phyloP scores from a whole-genome alignment of 2,113 vertebrate genomes.

The Leuciscus idus region DNA sequence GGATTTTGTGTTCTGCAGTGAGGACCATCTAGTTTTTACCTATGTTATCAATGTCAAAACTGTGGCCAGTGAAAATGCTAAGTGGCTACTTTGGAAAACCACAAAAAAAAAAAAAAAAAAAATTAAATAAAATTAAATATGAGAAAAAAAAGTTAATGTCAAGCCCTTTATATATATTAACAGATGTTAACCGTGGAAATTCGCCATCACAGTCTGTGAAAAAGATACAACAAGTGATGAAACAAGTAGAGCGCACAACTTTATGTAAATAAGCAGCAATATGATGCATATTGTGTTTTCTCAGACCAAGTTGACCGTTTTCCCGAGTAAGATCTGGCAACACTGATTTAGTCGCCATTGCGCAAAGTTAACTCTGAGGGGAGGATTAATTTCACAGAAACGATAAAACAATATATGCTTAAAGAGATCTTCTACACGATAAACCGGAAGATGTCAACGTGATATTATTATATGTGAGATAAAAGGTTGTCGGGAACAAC shows the following conservation, averaged over 20 bases:
- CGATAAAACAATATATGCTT: neutral
- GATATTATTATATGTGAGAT: neutral
- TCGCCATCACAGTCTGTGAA: too few species aligned
- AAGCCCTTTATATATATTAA: too few species aligned
- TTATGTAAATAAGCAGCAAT: neutral
- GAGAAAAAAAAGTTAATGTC: too few species aligned
- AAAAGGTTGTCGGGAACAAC: neutral
- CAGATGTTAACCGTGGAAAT: too few species aligned
- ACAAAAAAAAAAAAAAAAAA: too few species aligned
- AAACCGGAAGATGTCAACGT: neutral
- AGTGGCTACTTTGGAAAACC: too few species aligned
- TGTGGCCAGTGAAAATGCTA: too few species aligned
- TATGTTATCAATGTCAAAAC: too few species aligned
- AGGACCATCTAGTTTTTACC: too few species aligned
- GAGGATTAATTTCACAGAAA: slow-evolving; percentile 14
- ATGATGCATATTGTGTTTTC: neutral
- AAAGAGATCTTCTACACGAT: neutral
- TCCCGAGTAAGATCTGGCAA: slow-evolving; percentile 4
- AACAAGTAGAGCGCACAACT: neutral
- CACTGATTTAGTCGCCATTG: neutral
- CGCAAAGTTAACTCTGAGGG: slow-evolving; percentile 30
- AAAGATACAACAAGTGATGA: too few species aligned
- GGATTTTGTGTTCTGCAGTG: too few species aligned
- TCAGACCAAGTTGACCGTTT: neutral
- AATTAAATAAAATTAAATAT: too few species aligned